Base-by-base conservation (phyloP, 2,797 vertebrate species). In the Podargus strigoides region DNA sequence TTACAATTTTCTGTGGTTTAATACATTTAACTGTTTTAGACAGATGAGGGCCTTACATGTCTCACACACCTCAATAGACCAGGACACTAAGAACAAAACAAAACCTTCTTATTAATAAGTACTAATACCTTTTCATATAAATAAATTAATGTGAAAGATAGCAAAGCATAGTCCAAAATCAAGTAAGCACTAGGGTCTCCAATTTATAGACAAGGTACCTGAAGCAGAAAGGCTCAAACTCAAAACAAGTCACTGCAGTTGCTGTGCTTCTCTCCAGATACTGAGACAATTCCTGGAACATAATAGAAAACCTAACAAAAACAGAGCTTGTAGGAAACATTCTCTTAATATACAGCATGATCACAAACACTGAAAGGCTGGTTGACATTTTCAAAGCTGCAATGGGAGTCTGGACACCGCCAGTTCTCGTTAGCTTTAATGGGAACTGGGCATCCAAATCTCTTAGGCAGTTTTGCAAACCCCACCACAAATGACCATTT, bases 381-480 rank as follows among this genome's bases (percentile, higher is more conserved):
- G 92, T 90, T 96, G 95, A 95, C 92, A 96, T 97, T 96, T 96
- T 89, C 96, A 95, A 87, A 96, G 88, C 95, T 93, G 95, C 92
- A 97, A 92, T 90, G 95, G 93, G 94, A 93, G 94, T 97, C 94
- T 94, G 93, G 94, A 92, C 92, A 92, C 89, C 36, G 82, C 89
- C 94, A 96, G 66, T 96, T 97, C 95, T 96, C 93, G 93, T 97
- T 96, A 95, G 94, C 92, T 96, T 96, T 96, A 95, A 95, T 95
- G 89, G 92, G 87, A 96, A 96, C 91, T 91, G 93, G 85, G 93
- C 87, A 93, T 95, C 95, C 92, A 96, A 94, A 95, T 96, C 91
- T 95, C 96, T 69, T 63, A 92, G 89, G 96, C 87, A 86, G 89
- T 95, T 97, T 92, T 88, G 94, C 66, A 96, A 96, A 96, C 94